Evolutionary conservation across 2,113 vertebrate genomes (phyloP).

Genomic region (Petrocephalus microphthalmus): DNA sequence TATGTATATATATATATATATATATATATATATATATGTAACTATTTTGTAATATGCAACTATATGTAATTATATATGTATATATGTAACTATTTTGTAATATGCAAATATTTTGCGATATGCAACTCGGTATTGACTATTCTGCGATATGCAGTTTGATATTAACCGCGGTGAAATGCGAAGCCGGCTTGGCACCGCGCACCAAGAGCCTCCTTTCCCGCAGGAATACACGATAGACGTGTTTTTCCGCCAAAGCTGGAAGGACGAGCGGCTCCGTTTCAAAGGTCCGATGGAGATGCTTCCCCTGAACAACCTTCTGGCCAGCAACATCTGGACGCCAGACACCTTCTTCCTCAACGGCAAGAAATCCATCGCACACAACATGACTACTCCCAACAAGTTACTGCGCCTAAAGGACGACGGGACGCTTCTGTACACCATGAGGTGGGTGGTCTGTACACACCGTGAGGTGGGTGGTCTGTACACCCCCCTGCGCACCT

Average conservation of each 20-base stretch:
- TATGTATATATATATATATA: too few relatives aligned
- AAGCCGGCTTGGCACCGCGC: background rate
- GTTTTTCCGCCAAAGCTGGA: constrained; percentile 98
- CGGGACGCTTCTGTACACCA: constrained; percentile 91
- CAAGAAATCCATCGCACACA: constrained; percentile 95
- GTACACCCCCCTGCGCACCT: background rate
- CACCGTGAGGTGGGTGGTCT: constrained; percentile 98
- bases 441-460: constrained; percentile 96
- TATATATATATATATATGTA: too few relatives aligned
- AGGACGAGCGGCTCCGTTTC: constrained; percentile 86
- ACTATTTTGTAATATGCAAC: too few relatives aligned
- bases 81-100: too few relatives aligned
- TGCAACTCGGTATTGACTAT: background rate
- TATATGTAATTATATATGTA: too few relatives aligned
- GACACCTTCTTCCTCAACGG: constrained; percentile 97
- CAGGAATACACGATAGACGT: constrained; percentile 97
- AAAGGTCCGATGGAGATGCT: constrained; percentile 92
- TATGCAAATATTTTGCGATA: too few relatives aligned
- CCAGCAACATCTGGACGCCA: constrained; percentile 97
- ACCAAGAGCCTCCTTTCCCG: background rate
- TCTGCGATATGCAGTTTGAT: background rate
- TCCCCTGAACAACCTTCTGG: constrained; percentile 86
- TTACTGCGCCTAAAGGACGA: constrained; percentile 87
- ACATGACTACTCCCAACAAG: constrained; percentile 98
- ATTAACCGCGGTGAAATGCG: background rate